These are phyloP conservation scores for Astreopora myriophthalma DNA, from an alignment of 64 coral and sea anemone genomes.

Conservation along the genomic window DNA sequence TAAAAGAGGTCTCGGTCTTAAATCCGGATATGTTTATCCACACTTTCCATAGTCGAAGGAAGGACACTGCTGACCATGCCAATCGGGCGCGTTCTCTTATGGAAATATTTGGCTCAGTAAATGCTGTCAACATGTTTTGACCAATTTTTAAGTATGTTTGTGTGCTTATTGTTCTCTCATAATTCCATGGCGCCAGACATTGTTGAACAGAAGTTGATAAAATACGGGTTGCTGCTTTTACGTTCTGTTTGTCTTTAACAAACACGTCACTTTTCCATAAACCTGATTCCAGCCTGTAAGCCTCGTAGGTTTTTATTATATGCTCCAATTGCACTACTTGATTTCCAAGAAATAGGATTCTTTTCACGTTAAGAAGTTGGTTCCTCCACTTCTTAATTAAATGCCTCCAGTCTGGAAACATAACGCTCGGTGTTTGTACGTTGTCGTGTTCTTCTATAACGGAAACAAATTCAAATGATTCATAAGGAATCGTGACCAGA, in stretches of 20 bases:
- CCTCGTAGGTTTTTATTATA: slow-evolving; percentile 44
- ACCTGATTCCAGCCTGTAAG: background rate
- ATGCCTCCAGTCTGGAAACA: slow-evolving; percentile 63
- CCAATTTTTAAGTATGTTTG: slow-evolving; percentile 45
- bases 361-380: slow-evolving; percentile 50
- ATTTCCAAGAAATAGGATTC: slow-evolving; percentile 40
- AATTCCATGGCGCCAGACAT: background rate
- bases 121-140: slow-evolving; percentile 24
- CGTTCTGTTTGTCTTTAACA: slow-evolving; percentile 49
- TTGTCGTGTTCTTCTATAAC: background rate
- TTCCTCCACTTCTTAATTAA: slow-evolving; percentile 71
- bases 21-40: slow-evolving; percentile 37
- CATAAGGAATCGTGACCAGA: background rate
- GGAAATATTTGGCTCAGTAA: slow-evolving; percentile 29
- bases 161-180: slow-evolving; percentile 5
- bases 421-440: background rate
- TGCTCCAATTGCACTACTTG: slow-evolving; percentile 25
- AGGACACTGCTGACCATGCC: slow-evolving; percentile 40
- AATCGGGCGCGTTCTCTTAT: slow-evolving; percentile 25
- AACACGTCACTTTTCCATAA: slow-evolving; percentile 34
- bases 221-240: slow-evolving; percentile 38
- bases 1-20: slow-evolving; percentile 22
- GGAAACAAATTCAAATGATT: background rate
- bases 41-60: slow-evolving; percentile 52
- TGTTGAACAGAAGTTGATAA: background rate